Conservation (phyloP, 2,888 invertebrate genomes). For the Pegoplata infirma region DNA sequence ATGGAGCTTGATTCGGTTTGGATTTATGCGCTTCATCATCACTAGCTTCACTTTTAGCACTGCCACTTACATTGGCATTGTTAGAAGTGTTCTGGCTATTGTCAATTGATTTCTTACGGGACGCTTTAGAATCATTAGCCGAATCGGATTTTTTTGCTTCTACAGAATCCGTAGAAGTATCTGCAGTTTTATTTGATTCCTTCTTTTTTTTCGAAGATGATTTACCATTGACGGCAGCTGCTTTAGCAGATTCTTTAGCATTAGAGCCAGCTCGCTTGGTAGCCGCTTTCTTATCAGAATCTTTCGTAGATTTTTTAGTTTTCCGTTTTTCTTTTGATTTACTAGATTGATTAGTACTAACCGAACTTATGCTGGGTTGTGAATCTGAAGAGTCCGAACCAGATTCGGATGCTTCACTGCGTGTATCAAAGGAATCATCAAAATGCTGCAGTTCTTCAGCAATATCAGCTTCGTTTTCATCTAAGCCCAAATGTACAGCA, state of each 20-base stretch:
- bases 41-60: slow-evolving; percentile 69
- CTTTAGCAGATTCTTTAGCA: slow-evolving; percentile 34
- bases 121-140: slow-evolving; percentile 48
- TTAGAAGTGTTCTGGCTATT: slow-evolving; percentile 41
- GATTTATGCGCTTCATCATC: slow-evolving; percentile 71
- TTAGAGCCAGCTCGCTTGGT: slow-evolving; percentile 68
- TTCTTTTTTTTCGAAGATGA: slow-evolving; percentile 64
- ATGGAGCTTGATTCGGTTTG: slow-evolving; percentile 52
- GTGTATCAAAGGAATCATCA: slow-evolving; percentile 84
- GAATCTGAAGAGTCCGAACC: slow-evolving; percentile 81
- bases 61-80: slow-evolving; percentile 57
- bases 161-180: slow-evolving; percentile 35
- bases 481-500: slow-evolving; percentile 83
- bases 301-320: slow-evolving; percentile 74
- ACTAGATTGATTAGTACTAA: slow-evolving; percentile 83
- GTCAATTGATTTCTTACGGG: slow-evolving; percentile 63
- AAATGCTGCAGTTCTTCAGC: slow-evolving; percentile 90
- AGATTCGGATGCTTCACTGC: slow-evolving; percentile 91
- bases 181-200: slow-evolving; percentile 34
- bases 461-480: slow-evolving; percentile 85
- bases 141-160: slow-evolving; percentile 44
- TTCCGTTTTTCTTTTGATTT: slow-evolving; percentile 67
- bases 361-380: slow-evolving; percentile 88
- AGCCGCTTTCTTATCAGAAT: slow-evolving; percentile 57
- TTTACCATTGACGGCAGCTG: slow-evolving; percentile 69